A percentile compares a stretch with the other conserved stretches of the same genome.
Conservation (phyloP, 1,140 invertebrate genomes). For the Acromyrmex heyeri region DNA sequence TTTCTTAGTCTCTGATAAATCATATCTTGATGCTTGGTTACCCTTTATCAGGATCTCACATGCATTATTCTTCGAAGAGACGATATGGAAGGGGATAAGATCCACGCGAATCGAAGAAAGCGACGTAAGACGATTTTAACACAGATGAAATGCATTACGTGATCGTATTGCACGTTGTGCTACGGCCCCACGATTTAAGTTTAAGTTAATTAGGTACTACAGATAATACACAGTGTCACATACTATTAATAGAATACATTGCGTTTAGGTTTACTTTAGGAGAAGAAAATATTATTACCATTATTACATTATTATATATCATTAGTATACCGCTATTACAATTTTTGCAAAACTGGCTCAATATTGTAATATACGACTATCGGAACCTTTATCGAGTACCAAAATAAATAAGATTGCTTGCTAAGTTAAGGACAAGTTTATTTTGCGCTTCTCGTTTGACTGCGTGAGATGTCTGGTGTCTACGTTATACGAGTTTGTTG, state of each 20-base stretch:
- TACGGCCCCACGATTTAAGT: constrained; percentile 73
- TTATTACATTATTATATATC: constrained; percentile 82
- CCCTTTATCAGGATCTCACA: constrained; percentile 25
- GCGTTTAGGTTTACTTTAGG: constrained; percentile 83
- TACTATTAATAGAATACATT: constrained; percentile 78
- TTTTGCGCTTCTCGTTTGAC: constrained; percentile 55
- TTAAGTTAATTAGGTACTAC: constrained; percentile 84
- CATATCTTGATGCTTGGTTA: constrained; percentile 38
- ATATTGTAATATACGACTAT: constrained; percentile 85
- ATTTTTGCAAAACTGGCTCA: constrained; percentile 84
- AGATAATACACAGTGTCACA: constrained; percentile 82
- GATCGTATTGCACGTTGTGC: constrained; percentile 68
- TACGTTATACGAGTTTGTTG: constrained; percentile 77
- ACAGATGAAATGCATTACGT: constrained; percentile 53
- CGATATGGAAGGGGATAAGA: background rate
- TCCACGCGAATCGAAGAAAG: constrained; percentile 13
- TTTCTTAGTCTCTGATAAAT: constrained; percentile 23
- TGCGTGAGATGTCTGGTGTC: constrained; percentile 63
- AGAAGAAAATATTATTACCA: constrained; percentile 76
- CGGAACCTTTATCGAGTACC: constrained; percentile 83
- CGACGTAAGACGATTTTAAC: constrained; percentile 53
- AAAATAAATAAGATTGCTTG: constrained; percentile 86
- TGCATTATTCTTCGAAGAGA: constrained; percentile 35
- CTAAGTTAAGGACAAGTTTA: constrained; percentile 77
- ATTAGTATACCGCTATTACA: constrained; percentile 80